Evolutionary conservation across 1,140 invertebrate species (phyloP), one percentile per base, ranked within the genome.

Genomic region (Drosophila nikananu): DNA sequence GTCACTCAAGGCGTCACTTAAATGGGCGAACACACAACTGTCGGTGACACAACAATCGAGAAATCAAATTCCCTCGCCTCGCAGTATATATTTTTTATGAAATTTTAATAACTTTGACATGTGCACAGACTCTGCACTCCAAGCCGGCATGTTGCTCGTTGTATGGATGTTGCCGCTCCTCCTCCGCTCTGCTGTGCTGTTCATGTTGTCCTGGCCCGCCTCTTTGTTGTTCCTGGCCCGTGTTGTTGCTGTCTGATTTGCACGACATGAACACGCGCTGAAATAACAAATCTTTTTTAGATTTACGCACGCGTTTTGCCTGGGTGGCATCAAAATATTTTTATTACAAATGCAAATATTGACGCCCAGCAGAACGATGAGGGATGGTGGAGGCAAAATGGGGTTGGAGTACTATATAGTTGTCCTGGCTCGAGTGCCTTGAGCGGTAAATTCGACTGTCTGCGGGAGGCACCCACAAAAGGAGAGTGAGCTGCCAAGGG

Each of bases 321-420:
- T 66, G 66, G 67, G 30, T 77, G 79, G 81, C 86, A 91, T 86
- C 86, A 82, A 86, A 90, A 90, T 90, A 90, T 90, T 90, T 89
- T 90, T 90, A 90, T 90, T 90, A 90, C 86, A 90, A 90, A 90
- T 90, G 86, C 86, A 90, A 90, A 90, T 90, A 90, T 90, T 90
- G 86, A 86, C 81, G 81, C 86, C 68, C 62, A 57, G 76, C 64
- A 62, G 39, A 35, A 21, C 19, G 52, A 37, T 17, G 12, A 15
- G 32, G 52, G 32, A 5, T 3, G 12, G 32, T 46, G 48, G 19
- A 23, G 41, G 30, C 27, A n/a, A 39, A 19, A 10, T 49, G 37
- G 48, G 74, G 41, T 25, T 15, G 51, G 21, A 27, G 25, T 51
- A 51, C 49, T 66, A 9, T 54, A 67, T 59, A 73, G 70, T 73